Conservation (phyloP, 2,113 vertebrate species). For the Salvelinus fontinalis region DNA sequence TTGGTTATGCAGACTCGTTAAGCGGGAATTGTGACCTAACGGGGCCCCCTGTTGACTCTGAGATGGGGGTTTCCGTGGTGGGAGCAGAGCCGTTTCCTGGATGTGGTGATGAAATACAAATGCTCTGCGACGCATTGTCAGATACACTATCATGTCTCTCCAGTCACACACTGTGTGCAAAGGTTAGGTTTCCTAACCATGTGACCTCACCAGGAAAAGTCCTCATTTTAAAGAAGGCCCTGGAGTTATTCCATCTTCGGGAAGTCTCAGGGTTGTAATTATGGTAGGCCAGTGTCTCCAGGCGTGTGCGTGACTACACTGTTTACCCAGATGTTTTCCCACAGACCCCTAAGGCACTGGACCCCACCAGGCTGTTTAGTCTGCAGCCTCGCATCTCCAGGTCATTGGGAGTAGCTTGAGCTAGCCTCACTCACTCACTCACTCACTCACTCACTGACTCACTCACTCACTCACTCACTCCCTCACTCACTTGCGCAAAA, state of each 20-base stretch:
- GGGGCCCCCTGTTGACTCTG: not conserved
- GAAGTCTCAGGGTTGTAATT: not conserved
- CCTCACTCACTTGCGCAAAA: no score
- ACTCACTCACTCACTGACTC: not conserved
- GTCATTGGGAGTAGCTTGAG: constrained; percentile 19
- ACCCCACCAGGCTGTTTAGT: constrained; percentile 57
- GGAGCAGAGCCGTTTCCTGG: not conserved
- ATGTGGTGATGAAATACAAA: constrained; percentile 1
- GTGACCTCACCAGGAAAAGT: not conserved
- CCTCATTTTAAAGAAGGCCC: not conserved
- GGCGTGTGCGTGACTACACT: constrained; percentile 29
- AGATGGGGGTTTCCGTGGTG: not conserved
- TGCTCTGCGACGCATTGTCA: not conserved
- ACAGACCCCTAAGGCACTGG: constrained; percentile 40
- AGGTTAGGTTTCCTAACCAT: no score
- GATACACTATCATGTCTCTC: no score
- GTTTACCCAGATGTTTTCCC: constrained; percentile 74
- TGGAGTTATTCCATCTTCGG: no score
- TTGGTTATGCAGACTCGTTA: not conserved
- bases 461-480: no score
- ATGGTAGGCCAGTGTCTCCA: not conserved
- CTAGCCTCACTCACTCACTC: not conserved
- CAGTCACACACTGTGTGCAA: no score
- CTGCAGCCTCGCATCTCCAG: constrained; percentile 24
- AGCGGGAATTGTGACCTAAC: not conserved